Base-by-base conservation (phyloP, 2,888 invertebrate species). In the Cataglyphis rosenhaueri region DNA sequence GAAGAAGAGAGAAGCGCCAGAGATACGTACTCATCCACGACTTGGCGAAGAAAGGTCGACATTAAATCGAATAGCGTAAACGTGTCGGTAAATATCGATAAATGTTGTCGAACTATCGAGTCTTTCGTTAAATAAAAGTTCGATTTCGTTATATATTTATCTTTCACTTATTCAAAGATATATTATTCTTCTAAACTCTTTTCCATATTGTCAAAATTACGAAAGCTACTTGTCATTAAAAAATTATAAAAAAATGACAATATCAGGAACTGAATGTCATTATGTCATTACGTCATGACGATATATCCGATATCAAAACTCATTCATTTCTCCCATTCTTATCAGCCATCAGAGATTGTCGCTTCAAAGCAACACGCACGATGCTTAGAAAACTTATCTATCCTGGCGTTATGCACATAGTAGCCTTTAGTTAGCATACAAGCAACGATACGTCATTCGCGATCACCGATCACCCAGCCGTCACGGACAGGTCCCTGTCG, bases 1-100 rank as follows among this genome's bases (percentile, higher is more conserved):
- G 73, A 41, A 25, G 44, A 44, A 35, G 59, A 70, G 25, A 68
- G 35, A 35, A 44, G n/a, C 35, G 10, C 64, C 75, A 15, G 12
- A 44, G 62, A 55, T 35, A 12, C 29, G 25, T 70, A 21, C 18
- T 57, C 59, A 59, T 38, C 73, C 41, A 44, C 41, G 29, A 41
- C 25, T 73, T n/a, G 41, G 3, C 41, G 32, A 21, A 48, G 32
- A 62, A 61, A 61, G 32, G 21, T 21, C 32, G 44, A 29, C 15
- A n/a, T 32, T 65, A 65, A 25, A 65, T 32, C 62, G 32, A 62
- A 35, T 62, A 62, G 32, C 15, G 32, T 61, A 38, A 38, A 38
- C 38, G 38, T 38, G 41, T 3, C 41, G 41, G 41, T 44, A 62
- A 35, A 62, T 32, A 32, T 35, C 10, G n/a, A 62, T n/a, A 32